phyloP scores from a whole-genome alignment of 1,140 invertebrate genomes.

The Anagrus nilaparvatae region DNA sequence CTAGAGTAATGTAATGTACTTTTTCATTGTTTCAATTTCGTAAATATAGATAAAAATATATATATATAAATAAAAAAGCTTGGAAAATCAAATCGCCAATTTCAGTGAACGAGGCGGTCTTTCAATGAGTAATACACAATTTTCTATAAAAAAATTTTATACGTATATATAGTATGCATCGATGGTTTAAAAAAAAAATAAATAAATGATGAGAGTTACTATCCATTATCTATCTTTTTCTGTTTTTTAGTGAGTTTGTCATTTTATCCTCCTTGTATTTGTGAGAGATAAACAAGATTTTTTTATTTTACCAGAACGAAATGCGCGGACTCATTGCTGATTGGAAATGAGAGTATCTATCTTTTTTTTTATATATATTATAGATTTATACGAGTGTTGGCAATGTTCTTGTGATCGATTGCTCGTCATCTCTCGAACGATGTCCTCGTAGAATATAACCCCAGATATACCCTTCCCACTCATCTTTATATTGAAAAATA shows the following conservation, averaged over 20 bases:
- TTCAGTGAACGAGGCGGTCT: too few relatives aligned
- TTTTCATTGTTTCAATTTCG: too few relatives aligned
- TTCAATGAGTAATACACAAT: too few relatives aligned
- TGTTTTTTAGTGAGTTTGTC: background rate
- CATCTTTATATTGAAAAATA: constrained; percentile 23
- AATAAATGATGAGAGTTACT: too few relatives aligned
- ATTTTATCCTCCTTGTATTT: background rate
- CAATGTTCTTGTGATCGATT: constrained; percentile 39
- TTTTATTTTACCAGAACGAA: background rate
- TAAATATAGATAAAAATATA: too few relatives aligned
- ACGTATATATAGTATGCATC: background rate
- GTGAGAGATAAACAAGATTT: constrained; percentile 9
- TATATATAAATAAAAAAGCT: too few relatives aligned
- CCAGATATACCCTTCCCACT: constrained; percentile 3
- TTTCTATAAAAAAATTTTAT: too few relatives aligned
- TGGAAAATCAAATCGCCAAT: too few relatives aligned
- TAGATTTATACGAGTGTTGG: constrained; percentile 35
- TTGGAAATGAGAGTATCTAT: constrained; percentile 27
- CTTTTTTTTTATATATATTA: constrained; percentile 15
- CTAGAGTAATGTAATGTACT: too few relatives aligned
- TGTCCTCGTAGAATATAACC: constrained; percentile 28
- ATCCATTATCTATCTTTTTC: background rate
- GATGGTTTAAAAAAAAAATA: background rate
- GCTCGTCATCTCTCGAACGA: constrained; percentile 36
- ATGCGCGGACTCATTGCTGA: constrained; percentile 12